A percentile compares a stretch with the other conserved stretches of the same genome.
Conservation (phyloP, 2,113 vertebrate genomes). For the Misgurnus anguillicaudatus region DNA sequence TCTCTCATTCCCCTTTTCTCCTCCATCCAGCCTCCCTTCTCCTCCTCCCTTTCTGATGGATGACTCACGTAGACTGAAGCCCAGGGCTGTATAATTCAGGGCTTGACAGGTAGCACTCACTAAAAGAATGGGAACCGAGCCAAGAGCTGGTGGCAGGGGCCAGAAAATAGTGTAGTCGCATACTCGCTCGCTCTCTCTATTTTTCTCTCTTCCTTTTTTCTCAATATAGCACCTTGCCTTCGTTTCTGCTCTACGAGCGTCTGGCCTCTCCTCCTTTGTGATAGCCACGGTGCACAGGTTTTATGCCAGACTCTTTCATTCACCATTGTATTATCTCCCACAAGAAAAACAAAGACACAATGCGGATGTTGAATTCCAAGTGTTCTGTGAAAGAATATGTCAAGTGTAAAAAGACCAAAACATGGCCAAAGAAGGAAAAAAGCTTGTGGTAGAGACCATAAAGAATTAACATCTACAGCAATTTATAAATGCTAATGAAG, state of each 20-base stretch:
- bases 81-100: conserved; percentile 88
- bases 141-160: conserved; percentile 78
- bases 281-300: conserved; percentile 17
- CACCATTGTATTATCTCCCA: conserved; percentile 23
- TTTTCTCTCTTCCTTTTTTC: neutral
- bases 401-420: neutral
- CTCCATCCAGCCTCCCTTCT: conserved; percentile 24
- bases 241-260: conserved; percentile 30
- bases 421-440: conserved; percentile 7
- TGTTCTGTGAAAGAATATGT: conserved; percentile 2
- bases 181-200: conserved; percentile 7
- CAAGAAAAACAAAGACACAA: neutral
- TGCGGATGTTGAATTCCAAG: neutral
- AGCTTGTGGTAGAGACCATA: neutral
- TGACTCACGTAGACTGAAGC: conserved; percentile 87
- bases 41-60: conserved; percentile 69
- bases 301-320: conserved; percentile 33
- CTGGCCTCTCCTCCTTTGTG: conserved; percentile 35
- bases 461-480: neutral
- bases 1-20: neutral
- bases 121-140: conserved; percentile 85
- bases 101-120: conserved; percentile 87
- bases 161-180: conserved; percentile 70
- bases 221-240: conserved; percentile 46
- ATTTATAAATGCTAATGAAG: neutral